These are phyloP conservation scores for Protonemura montana DNA, from an alignment of 2,888 invertebrate genomes.

Conservation along the genomic window DNA sequence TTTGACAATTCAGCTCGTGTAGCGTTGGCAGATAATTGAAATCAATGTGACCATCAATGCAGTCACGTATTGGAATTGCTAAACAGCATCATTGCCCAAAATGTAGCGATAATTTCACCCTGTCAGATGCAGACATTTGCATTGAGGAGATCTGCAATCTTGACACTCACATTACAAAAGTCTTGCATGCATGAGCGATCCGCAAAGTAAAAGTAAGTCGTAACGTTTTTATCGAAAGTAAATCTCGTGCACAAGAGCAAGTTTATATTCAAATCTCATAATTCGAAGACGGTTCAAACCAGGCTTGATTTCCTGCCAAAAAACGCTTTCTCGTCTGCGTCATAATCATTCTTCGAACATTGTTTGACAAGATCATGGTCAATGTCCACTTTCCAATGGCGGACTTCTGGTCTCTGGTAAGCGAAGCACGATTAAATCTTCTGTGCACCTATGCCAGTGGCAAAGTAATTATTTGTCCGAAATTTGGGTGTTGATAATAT, in stretches of 20 bases:
- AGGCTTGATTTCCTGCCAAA: not conserved
- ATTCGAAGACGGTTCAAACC: not conserved
- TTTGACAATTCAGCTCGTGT: not conserved
- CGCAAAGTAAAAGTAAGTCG: not conserved
- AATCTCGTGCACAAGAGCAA: not conserved
- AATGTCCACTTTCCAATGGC: not conserved
- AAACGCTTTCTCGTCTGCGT: not conserved
- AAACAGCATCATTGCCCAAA: not conserved
- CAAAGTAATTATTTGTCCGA: too few relatives aligned
- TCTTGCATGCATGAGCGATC: not conserved
- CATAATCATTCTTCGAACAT: not conserved
- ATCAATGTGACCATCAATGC: not conserved
- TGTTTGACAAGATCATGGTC: constrained; percentile 7
- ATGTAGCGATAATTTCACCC: not conserved
- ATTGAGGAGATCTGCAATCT: not conserved
- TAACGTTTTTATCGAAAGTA: constrained; percentile 4
- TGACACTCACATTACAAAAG: not conserved
- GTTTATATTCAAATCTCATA: not conserved
- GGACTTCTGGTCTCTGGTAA: not conserved
- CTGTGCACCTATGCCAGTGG: not conserved
- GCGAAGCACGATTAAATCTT: not conserved
- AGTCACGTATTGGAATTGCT: not conserved
- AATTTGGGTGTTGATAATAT: too few relatives aligned
- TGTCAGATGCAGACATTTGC: not conserved
- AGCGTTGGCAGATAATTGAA: not conserved